Conservation (phyloP, 1,140 invertebrate species). For the Penaeus japonicus region DNA sequence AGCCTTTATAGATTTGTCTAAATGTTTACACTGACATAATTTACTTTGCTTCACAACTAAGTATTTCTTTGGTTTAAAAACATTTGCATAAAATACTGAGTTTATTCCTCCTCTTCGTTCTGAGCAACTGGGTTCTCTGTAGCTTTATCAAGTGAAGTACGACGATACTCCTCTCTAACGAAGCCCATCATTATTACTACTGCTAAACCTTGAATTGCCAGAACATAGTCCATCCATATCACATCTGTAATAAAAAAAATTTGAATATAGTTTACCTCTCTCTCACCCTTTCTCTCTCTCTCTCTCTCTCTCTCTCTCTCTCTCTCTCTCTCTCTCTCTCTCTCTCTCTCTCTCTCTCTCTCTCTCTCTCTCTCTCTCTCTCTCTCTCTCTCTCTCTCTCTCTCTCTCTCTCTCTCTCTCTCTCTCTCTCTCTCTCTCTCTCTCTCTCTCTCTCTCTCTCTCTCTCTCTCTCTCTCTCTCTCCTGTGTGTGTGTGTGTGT, state of each 20-base stretch:
- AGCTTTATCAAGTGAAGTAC: slow-evolving; percentile 16
- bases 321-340: too few species aligned
- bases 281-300: background rate
- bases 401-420: too few species aligned
- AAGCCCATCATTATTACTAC: slow-evolving; percentile 36
- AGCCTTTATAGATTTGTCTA: too few species aligned
- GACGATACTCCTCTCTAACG: slow-evolving; percentile 31
- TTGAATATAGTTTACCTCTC: background rate
- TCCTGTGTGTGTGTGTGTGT: too few species aligned
- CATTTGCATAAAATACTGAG: background rate
- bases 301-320: background rate
- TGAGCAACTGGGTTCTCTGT: background rate
- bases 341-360: too few species aligned
- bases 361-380: too few species aligned
- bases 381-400: too few species aligned
- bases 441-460: too few species aligned
- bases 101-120: background rate
- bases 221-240: slow-evolving; percentile 46
- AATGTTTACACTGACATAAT: too few species aligned
- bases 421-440: too few species aligned
- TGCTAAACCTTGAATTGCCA: slow-evolving; percentile 38
- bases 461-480: too few species aligned
- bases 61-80: background rate
- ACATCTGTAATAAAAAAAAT: slow-evolving; percentile 16
- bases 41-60: background rate